These are phyloP conservation scores for Battus philenor DNA, from an alignment of 1,140 invertebrate species.

Conservation along the genomic window DNA sequence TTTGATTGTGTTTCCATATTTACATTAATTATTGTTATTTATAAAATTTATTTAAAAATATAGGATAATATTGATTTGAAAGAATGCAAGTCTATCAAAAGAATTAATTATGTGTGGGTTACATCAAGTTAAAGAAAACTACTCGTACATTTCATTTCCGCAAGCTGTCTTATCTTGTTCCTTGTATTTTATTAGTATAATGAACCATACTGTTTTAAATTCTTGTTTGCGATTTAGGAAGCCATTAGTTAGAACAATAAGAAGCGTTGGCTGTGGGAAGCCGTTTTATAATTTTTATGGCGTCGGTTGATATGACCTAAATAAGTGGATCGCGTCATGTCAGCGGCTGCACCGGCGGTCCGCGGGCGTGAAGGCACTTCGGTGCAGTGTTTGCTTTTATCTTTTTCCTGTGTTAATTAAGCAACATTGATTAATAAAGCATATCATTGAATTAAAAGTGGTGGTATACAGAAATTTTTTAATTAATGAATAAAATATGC, in stretches of 20 bases:
- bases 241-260: constrained; percentile 15
- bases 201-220: constrained; percentile 9
- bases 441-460: too few species aligned
- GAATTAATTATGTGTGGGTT: too few species aligned
- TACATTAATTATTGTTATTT: neutral
- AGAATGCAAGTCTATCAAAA: too few species aligned
- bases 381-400: constrained; percentile 14
- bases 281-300: constrained; percentile 53
- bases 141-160: neutral
- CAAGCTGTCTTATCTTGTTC: neutral
- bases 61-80: neutral
- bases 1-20: neutral
- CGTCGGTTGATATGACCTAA: constrained; percentile 62
- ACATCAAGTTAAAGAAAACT: too few species aligned
- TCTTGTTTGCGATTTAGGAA: constrained; percentile 16
- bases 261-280: neutral
- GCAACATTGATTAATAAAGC: too few species aligned
- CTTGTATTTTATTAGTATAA: neutral
- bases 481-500: too few species aligned
- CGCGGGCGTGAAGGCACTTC: constrained; percentile 44
- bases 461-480: too few species aligned
- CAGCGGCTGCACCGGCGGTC: constrained; percentile 38
- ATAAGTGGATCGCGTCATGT: constrained; percentile 63
- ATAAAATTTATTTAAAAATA: neutral
- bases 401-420: too few species aligned